Percentiles rank a stretch among this genome's conserved stretches.
These are phyloP conservation scores for Melanotaenia boesemani DNA, from an alignment of 2,797 vertebrate species.

Conservation along the genomic window DNA sequence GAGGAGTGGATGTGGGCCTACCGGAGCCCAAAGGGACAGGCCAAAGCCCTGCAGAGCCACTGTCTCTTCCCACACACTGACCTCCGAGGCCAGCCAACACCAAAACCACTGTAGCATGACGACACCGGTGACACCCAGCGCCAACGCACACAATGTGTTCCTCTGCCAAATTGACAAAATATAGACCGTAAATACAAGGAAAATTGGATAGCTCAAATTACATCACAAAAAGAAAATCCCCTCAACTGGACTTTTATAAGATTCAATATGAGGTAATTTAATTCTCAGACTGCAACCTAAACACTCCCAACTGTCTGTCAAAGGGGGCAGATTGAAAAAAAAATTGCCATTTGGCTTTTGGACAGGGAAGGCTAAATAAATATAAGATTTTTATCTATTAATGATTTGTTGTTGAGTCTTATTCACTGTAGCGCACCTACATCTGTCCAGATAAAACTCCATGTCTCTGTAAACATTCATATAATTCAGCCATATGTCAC, in stretches of 20 bases:
- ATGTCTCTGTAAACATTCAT: slow-evolving; percentile 60
- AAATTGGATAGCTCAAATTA: slow-evolving; percentile 86
- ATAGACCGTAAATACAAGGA: slow-evolving; percentile 85
- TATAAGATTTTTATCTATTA: slow-evolving; percentile 66
- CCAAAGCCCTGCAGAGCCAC: slow-evolving; percentile 81
- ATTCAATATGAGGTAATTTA: slow-evolving; percentile 84
- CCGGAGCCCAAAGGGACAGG: slow-evolving; percentile 83
- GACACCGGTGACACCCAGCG: slow-evolving; percentile 81
- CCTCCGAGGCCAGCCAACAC: slow-evolving; percentile 83
- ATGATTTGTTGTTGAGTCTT: slow-evolving; percentile 53
- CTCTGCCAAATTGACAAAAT: slow-evolving; percentile 86
- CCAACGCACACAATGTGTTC: slow-evolving; percentile 71
- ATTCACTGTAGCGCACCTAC: slow-evolving; percentile 19
- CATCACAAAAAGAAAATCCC: slow-evolving; percentile 80
- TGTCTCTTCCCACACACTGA: slow-evolving; percentile 86
- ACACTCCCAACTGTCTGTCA: slow-evolving; percentile 77
- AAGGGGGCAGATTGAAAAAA: slow-evolving; percentile 70
- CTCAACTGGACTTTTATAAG: slow-evolving; percentile 82
- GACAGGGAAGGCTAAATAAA: slow-evolving; percentile 62
- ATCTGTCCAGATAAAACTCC: slow-evolving; percentile 56
- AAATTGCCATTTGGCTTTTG: slow-evolving; percentile 60
- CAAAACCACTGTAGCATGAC: slow-evolving; percentile 82
- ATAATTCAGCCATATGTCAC: slow-evolving; percentile 38
- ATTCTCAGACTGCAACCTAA: slow-evolving; percentile 77
- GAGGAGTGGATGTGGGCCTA: slow-evolving; percentile 82